Conservation (phyloP, 2,113 vertebrate species). For the Trogon melanurus region DNA sequence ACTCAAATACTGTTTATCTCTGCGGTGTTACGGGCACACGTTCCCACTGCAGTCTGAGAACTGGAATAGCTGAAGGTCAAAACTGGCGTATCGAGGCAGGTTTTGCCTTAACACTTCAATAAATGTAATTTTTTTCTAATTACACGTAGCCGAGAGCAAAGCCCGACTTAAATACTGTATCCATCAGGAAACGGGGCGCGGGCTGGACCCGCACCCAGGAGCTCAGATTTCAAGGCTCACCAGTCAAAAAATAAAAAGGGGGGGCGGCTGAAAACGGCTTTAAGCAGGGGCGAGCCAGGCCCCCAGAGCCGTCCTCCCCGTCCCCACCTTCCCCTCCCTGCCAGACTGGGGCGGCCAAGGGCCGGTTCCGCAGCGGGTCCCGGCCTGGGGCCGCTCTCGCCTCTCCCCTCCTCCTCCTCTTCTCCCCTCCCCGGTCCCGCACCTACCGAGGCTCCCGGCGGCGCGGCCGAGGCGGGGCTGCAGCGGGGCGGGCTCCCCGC, state of each 20-base stretch:
- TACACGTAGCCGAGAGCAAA: rapidly evolving
- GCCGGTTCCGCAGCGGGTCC: background rate
- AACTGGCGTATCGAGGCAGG: rapidly evolving
- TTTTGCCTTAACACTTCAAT: background rate
- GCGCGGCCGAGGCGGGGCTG: background rate
- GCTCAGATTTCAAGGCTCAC: background rate
- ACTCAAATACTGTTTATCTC: background rate
- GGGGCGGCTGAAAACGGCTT: too few species aligned
- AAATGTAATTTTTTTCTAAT: background rate
- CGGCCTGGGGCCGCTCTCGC: background rate
- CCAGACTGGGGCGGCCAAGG: background rate
- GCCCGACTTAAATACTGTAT: background rate
- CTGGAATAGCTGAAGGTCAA: background rate
- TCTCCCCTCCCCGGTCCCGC: background rate
- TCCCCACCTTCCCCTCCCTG: too few species aligned
- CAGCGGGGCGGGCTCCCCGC: background rate
- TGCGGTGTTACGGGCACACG: rapidly evolving
- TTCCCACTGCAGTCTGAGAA: background rate
- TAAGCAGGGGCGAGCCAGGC: background rate
- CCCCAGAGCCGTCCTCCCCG: background rate
- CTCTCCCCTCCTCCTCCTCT: too few species aligned
- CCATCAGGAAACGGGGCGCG: rapidly evolving
- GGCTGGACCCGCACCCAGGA: background rate
- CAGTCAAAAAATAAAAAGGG: background rate
- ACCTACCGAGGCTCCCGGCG: background rate